These are phyloP conservation scores for Dromococcyx pavoninus DNA, from an alignment of 2,797 vertebrate species.

Conservation along the genomic window DNA sequence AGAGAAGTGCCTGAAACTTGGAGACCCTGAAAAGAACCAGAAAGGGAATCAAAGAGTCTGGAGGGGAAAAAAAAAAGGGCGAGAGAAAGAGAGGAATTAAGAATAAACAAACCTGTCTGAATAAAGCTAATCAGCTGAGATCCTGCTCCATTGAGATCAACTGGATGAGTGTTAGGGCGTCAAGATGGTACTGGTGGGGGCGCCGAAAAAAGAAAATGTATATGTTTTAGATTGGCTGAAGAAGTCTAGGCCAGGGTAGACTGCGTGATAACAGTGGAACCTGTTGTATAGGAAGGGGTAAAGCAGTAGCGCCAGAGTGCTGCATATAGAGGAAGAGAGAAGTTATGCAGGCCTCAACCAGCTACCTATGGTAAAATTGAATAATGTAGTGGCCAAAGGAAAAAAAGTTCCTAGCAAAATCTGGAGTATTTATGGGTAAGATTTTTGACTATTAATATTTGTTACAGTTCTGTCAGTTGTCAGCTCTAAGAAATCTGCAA, in stretches of 20 bases:
- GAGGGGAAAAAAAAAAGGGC: neutral
- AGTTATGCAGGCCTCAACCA: neutral
- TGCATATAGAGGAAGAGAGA: neutral
- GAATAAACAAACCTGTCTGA: neutral
- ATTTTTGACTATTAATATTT: conserved; percentile 31
- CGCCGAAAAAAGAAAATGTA: neutral
- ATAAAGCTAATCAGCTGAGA: conserved; percentile 33
- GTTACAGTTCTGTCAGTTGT: conserved; percentile 31
- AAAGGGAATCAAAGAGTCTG: conserved; percentile 43
- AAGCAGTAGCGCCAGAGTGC: neutral
- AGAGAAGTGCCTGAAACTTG: conserved; percentile 55
- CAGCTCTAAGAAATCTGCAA: conserved; percentile 27
- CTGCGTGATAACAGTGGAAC: neutral
- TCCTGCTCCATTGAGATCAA: neutral
- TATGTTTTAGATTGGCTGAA: neutral
- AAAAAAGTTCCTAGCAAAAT: conserved; percentile 7
- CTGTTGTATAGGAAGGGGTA: neutral
- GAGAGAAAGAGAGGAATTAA: neutral
- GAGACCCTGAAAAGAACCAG: conserved; percentile 59
- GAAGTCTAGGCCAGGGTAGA: neutral
- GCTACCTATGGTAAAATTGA: neutral
- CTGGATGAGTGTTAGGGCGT: neutral
- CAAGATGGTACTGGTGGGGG: neutral
- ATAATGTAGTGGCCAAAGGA: conserved; percentile 10
- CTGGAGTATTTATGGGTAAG: conserved; percentile 8